Conservation (phyloP, 2,888 invertebrate species). For the Drosophila austrosaltans region DNA sequence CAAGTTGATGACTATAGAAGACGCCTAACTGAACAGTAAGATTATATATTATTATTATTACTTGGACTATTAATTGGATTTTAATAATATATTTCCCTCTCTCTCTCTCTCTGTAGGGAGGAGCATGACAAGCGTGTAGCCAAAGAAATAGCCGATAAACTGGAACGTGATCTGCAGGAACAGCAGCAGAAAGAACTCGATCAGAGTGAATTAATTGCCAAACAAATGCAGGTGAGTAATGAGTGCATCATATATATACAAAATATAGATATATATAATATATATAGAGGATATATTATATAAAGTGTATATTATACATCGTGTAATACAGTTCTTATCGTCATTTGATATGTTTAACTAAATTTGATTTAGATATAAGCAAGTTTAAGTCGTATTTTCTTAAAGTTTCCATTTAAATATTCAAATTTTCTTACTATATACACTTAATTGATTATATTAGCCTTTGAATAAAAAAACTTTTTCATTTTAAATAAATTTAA, state of each 20-base stretch:
- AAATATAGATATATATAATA: background rate
- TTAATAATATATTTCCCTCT: background rate
- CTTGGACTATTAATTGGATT: background rate
- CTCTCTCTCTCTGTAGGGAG: constrained; percentile 84
- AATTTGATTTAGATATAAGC: too few relatives aligned
- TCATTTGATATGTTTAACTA: too few relatives aligned
- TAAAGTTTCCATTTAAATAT: too few relatives aligned
- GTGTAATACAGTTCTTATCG: too few relatives aligned
- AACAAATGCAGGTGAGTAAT: constrained; percentile 84
- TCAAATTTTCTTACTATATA: too few relatives aligned
- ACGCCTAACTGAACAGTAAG: constrained; percentile 86
- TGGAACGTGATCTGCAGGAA: constrained; percentile 85
- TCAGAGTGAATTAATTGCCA: constrained; percentile 85
- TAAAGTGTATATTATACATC: too few relatives aligned
- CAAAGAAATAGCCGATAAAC: constrained; percentile 87
- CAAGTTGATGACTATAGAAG: constrained; percentile 85
- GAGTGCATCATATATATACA: background rate
- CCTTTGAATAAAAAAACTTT: too few relatives aligned
- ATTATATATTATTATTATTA: constrained; percentile 38
- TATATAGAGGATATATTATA: too few relatives aligned
- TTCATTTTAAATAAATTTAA: too few relatives aligned
- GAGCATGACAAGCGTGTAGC: constrained; percentile 88
- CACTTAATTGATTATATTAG: too few relatives aligned
- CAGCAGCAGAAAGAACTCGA: constrained; percentile 85
- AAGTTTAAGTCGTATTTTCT: too few relatives aligned